phyloP scores from a whole-genome alignment of 1,140 invertebrate species.

The Panulirus ornatus region DNA sequence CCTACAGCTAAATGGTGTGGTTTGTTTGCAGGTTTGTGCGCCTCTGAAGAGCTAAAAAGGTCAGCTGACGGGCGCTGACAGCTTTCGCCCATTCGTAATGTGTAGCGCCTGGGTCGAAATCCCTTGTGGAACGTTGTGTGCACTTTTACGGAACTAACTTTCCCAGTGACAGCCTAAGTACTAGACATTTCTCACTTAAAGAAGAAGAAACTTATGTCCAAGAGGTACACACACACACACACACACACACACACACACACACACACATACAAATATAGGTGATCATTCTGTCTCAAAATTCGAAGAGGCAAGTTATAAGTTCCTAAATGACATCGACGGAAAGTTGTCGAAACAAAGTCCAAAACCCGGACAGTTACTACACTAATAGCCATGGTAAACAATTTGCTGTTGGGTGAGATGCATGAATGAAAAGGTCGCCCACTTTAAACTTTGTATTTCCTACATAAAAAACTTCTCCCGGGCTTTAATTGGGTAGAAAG shows the following conservation, averaged over 20 bases:
- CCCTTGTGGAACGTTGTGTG: too few species aligned
- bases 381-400: conserved; percentile 9
- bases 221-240: too few species aligned
- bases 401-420: background rate
- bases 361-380: background rate
- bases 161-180: too few species aligned
- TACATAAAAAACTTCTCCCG: conserved; percentile 1
- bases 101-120: too few species aligned
- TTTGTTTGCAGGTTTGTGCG: too few species aligned
- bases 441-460: conserved; percentile 15
- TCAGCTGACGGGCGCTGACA: too few species aligned
- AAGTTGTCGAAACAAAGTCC: conserved; percentile 1
- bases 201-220: too few species aligned
- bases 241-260: conserved; percentile 24
- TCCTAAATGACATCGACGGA: background rate
- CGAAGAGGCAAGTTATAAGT: background rate
- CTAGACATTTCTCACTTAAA: too few species aligned
- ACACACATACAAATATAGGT: background rate
- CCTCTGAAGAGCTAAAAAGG: too few species aligned
- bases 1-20: too few species aligned
- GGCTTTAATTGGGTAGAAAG: background rate
- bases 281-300: background rate
- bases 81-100: too few species aligned
- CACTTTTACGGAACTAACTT: too few species aligned
- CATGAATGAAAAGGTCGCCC: conserved; percentile 36